Base-by-base conservation (phyloP, 2,888 invertebrate genomes). In the Cheilosia vulpina region DNA sequence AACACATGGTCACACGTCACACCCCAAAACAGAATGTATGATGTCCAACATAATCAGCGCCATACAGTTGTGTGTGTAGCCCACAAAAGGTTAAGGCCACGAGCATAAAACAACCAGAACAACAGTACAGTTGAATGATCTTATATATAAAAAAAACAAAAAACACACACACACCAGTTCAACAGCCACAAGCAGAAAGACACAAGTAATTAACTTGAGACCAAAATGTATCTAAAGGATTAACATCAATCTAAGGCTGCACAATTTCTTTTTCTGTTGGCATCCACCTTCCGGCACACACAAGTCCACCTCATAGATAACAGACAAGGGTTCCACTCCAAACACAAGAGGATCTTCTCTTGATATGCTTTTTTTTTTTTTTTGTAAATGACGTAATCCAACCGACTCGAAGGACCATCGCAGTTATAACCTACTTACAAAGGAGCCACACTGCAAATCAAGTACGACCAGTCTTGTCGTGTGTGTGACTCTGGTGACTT, bases 71-170 rank as follows among this genome's bases (percentile, higher is more conserved):
- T 50, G 7, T 69, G 41, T 69, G 55, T 47, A 57, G 55, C 65
- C 53, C 65, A 17, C 69, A 71, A 80, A 79, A 84, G 80, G 84
- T 84, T 84, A 84, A 84, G 80, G 84, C 80, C 84, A 84, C 41
- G 69, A 71, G 65, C 71, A 71, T 58, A 71, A 75, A 55, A 75
- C 17, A 58, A 73, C 43, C 69, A 60, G 15, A 55, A 55, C 43
- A 31, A 76, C 41, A 38, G 53, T 38, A 52, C 62, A 73, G 83
- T 83, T 83, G 78, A 84, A 69, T 62, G 79, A 31, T 83, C 83
- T 63, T 50, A 55, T 31, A 62, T n/a, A n/a, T n/a, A 69, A 60
- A 52, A 11, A 47, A 47, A 24, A 41, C n/a, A n/a, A n/a, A n/a
- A n/a, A n/a, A n/a, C 19, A 52, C 24, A 65, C 6, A 50, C n/a